Evolutionary conservation across 1,140 invertebrate genomes (phyloP).

Genomic region (Proctacanthus coquilletti): DNA sequence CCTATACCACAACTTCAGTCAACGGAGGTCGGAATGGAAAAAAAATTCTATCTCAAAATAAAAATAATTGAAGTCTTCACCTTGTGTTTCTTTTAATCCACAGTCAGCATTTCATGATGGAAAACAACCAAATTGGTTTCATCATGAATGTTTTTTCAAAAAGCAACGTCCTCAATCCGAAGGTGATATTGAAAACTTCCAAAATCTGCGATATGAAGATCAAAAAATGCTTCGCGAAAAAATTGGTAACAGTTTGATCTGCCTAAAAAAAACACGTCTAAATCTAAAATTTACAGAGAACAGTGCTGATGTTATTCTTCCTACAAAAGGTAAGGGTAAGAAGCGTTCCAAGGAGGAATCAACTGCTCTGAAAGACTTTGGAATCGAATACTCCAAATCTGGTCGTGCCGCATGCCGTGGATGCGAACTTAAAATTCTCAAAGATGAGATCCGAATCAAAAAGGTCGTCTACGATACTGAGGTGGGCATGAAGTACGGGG

Average conservation of each 20-base stretch:
- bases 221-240: slow-evolving; percentile 65
- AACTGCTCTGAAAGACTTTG: slow-evolving; percentile 48
- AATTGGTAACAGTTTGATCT: slow-evolving; percentile 39
- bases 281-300: slow-evolving; percentile 1
- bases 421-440: slow-evolving; percentile 77
- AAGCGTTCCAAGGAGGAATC: slow-evolving; percentile 27
- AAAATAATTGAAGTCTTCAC: too few relatives aligned
- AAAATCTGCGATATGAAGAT: slow-evolving; percentile 69
- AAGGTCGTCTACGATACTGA: slow-evolving; percentile 80
- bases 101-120: slow-evolving; percentile 86
- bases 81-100: too few relatives aligned
- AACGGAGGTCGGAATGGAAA: too few relatives aligned
- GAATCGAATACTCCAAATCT: slow-evolving; percentile 80
- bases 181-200: slow-evolving; percentile 73
- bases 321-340: slow-evolving; percentile 27
- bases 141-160: slow-evolving; percentile 75
- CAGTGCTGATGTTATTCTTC: slow-evolving; percentile 5
- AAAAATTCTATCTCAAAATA: too few relatives aligned
- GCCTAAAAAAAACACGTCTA: background rate
- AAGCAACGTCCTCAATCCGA: slow-evolving; percentile 57
- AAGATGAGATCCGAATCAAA: slow-evolving; percentile 64
- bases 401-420: slow-evolving; percentile 61
- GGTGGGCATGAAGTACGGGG: slow-evolving; percentile 61
- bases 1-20: too few relatives aligned
- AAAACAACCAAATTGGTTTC: slow-evolving; percentile 78